A percentile compares a stretch with the other conserved stretches of the same genome.
phyloP scores from a whole-genome alignment of 2,797 vertebrate species.

The Hemibagrus guttatus region DNA sequence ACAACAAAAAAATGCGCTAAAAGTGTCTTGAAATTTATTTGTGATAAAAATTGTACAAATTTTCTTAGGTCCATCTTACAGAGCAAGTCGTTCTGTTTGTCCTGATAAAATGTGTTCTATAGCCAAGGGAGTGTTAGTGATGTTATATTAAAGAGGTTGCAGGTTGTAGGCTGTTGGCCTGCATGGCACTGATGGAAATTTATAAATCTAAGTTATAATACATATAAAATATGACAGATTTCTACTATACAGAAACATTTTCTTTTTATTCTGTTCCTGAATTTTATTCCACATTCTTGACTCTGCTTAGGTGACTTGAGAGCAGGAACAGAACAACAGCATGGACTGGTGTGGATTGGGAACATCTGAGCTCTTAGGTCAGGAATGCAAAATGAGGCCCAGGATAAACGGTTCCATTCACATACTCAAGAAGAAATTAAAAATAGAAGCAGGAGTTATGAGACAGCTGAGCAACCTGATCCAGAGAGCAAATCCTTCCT shows the following conservation, averaged over 20 bases:
- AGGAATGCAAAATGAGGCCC: slow-evolving; percentile 39
- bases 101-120: no score
- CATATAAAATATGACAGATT: no score
- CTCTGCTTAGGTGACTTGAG: not conserved
- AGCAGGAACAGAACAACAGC: slow-evolving; percentile 13
- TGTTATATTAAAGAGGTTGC: not conserved
- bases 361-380: slow-evolving; percentile 29
- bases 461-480: slow-evolving; percentile 56
- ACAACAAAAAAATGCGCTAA: no score
- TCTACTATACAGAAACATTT: not conserved
- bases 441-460: slow-evolving; percentile 53
- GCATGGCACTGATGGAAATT: not conserved
- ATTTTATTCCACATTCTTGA: not conserved
- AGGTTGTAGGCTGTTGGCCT: not conserved
- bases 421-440: slow-evolving; percentile 44
- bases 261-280: not conserved
- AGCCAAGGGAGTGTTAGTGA: not conserved
- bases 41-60: no score
- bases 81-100: no score
- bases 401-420: slow-evolving; percentile 40
- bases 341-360: slow-evolving; percentile 5
- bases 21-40: no score
- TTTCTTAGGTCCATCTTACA: no score
- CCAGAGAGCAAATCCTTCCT: not conserved
- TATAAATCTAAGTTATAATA: no score